These are phyloP conservation scores for Anneissia japonica DNA, from an alignment of 35 echinoderm and acorn worm species.

Conservation along the genomic window DNA sequence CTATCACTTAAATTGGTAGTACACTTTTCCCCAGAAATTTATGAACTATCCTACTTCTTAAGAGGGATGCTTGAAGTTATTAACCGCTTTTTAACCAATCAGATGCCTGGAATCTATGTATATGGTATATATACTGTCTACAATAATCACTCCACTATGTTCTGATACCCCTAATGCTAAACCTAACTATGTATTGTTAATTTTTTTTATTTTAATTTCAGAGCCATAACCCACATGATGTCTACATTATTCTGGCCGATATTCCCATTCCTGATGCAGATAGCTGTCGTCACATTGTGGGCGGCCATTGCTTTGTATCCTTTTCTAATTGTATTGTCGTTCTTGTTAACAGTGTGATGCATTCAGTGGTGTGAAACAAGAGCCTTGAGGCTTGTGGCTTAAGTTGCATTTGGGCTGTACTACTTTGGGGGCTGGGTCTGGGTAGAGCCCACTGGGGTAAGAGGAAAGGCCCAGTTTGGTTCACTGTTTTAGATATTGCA, in stretches of 20 bases:
- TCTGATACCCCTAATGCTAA: neutral
- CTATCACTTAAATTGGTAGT: no score
- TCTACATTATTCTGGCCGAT: constrained; percentile 85
- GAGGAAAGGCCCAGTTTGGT: no score
- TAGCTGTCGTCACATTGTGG: constrained; percentile 61
- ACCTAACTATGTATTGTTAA: neutral
- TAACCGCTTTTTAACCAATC: no score
- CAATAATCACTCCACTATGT: neutral
- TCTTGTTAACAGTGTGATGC: no score
- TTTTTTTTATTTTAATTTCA: constrained; percentile 14
- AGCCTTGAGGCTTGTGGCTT: no score
- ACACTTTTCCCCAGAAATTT: neutral
- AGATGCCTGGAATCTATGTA: neutral
- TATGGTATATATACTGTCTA: neutral
- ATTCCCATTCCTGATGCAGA: constrained; percentile 83
- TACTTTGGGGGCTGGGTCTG: no score
- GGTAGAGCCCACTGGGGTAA: no score
- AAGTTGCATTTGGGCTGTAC: no score
- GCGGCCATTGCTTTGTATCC: constrained; percentile 77
- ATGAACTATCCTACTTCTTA: neutral
- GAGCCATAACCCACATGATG: constrained; percentile 76
- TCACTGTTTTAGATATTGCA: no score
- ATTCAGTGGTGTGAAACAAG: no score
- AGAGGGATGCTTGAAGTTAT: neutral
- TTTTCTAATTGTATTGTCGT: constrained; percentile 47